phyloP scores from a whole-genome alignment of 2,113 vertebrate genomes.

The Engystomops pustulosus region DNA sequence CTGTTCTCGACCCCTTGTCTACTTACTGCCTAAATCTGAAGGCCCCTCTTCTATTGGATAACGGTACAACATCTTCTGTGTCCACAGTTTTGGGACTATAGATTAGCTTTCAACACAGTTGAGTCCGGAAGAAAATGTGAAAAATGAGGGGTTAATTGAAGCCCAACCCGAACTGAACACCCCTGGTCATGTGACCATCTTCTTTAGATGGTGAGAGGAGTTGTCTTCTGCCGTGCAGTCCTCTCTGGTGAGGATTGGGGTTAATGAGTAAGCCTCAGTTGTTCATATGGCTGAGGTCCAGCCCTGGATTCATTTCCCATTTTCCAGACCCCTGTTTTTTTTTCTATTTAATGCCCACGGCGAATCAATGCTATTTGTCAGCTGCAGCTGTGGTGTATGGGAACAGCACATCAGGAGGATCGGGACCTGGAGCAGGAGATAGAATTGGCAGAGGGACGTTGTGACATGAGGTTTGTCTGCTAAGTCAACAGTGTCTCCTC shows the following conservation, averaged over 20 bases:
- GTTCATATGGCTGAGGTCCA: conserved; percentile 43
- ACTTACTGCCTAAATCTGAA: too few species aligned
- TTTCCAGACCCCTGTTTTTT: conserved; percentile 35
- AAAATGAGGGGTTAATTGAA: background rate
- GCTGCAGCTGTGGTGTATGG: conserved; percentile 51
- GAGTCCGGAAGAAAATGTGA: too few species aligned
- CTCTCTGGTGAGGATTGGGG: conserved; percentile 17
- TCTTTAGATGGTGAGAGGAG: background rate
- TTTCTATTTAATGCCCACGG: conserved; percentile 31
- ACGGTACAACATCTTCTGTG: too few species aligned
- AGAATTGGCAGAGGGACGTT: too few species aligned
- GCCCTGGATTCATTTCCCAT: conserved; percentile 30
- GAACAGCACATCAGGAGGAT: conserved; percentile 33
- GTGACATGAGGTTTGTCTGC: background rate
- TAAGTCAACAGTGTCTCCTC: background rate
- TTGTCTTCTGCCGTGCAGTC: background rate
- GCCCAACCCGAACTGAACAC: background rate
- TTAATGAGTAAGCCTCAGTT: conserved; percentile 47
- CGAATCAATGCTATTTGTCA: conserved; percentile 48
- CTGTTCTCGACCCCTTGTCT: too few species aligned
- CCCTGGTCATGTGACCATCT: background rate
- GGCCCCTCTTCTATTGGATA: too few species aligned
- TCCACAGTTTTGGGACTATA: too few species aligned
- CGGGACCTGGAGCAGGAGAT: background rate
- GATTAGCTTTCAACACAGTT: too few species aligned